These are phyloP conservation scores for Spizella passerina DNA, from an alignment of 2,797 vertebrate species.

Conservation along the genomic window DNA sequence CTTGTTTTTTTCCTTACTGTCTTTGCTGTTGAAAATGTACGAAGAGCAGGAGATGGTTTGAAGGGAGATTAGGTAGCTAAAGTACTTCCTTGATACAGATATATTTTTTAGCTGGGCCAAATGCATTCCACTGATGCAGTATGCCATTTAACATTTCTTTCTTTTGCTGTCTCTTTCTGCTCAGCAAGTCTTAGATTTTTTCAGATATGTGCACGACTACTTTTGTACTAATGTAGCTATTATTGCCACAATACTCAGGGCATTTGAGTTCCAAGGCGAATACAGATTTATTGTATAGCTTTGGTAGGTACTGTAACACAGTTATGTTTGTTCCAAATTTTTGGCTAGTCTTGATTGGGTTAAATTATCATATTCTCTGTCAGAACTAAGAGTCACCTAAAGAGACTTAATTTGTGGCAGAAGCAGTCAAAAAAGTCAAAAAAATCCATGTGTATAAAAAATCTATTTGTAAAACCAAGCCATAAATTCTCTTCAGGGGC, in stretches of 20 bases:
- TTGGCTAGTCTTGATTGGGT: background rate
- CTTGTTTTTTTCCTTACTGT: background rate
- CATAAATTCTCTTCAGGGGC: background rate
- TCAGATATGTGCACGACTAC: background rate
- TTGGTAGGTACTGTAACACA: background rate
- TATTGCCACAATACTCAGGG: background rate
- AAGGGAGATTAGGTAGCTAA: background rate
- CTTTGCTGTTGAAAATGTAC: background rate
- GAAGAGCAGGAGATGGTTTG: background rate
- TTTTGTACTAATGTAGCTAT: background rate
- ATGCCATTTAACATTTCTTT: background rate
- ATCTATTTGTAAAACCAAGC: background rate
- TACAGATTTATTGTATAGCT: background rate
- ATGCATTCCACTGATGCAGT: background rate
- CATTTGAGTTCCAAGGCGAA: conserved; percentile 4
- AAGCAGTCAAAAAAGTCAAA: background rate
- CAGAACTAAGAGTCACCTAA: background rate
- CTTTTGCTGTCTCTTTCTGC: background rate
- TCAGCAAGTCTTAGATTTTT: background rate
- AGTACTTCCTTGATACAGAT: background rate
- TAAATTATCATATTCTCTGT: background rate
- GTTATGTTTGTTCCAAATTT: background rate
- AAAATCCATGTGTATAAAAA: background rate
- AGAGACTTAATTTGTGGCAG: background rate
- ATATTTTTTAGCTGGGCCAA: background rate